Percentiles rank a stretch among this genome's conserved stretches.
Evolutionary conservation across 2,113 vertebrate genomes (phyloP).

Genomic region (Lagenorhynchus albirostris): DNA sequence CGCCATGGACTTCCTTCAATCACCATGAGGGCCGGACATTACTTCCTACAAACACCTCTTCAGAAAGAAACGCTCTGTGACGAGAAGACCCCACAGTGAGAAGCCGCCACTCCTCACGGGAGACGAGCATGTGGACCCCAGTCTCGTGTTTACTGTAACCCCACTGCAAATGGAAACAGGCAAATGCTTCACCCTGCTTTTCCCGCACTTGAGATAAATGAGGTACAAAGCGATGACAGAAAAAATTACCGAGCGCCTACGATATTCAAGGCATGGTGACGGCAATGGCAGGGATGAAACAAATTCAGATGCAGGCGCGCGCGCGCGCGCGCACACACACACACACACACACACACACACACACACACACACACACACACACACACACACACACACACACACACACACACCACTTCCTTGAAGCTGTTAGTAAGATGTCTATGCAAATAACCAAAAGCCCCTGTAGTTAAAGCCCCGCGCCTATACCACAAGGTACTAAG

Average conservation of each 20-base stretch:
- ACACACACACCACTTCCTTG: constrained; percentile 26
- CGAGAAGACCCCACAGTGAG: not conserved
- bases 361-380: constrained; percentile 10
- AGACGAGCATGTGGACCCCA: accelerated
- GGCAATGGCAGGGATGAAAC: not conserved
- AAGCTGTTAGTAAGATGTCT: not conserved
- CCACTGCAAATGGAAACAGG: not conserved
- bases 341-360: constrained; percentile 3
- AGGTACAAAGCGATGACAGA: accelerated
- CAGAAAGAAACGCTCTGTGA: not conserved
- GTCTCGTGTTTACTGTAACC: not conserved
- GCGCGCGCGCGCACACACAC: accelerated
- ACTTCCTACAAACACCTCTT: not conserved
- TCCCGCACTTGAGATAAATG: not conserved
- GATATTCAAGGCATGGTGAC: accelerated
- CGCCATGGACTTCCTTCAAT: accelerated
- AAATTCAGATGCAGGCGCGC: no score
- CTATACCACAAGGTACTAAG: no score
- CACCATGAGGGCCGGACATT: no score
- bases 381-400: not conserved
- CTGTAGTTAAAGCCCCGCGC: not conserved
- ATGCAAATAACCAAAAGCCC: not conserved
- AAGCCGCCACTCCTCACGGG: not conserved
- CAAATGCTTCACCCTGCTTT: no score
- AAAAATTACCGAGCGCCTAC: not conserved